Evolutionary conservation across 2,888 invertebrate genomes (phyloP), one percentile per base, ranked within the genome.

Genomic region (Phragmatobia fuliginosa): DNA sequence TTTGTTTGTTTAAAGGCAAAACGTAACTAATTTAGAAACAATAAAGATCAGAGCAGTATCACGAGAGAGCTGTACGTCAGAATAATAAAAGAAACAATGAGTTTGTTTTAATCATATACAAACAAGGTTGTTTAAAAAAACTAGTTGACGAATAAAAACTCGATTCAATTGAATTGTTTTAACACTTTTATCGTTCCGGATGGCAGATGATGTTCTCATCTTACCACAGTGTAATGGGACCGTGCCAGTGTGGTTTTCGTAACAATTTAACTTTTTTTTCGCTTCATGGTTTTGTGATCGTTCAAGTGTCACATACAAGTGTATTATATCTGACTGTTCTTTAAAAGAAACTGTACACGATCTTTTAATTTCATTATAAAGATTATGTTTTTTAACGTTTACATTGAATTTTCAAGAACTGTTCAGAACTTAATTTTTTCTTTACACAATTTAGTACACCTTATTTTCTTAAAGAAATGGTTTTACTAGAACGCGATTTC

Each of bases 211-310:
- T 72, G 76, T 75, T 81, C 85, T 85, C 76, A 80, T 82, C 83
- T 90, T 88, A 83, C 87, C 81, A 79, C 84, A 83, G 83, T 74
- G 81, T 75, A 84, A 86, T 85, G 80, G 83, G 80, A 86, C 78
- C 77, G 79, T 73, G 78, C 82, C 77, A 88, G 83, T 88, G 88
- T 86, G 83, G 77, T 83, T 83, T 85, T 86, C 80, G 82, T 82
- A 84, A 87, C 84, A 85, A 75, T 83, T 80, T 71, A 77, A 77
- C 82, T 80, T 83, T 82, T 79, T 84, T 77, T 79, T 80, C 41
- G 84, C 83, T 87, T 85, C 64, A 69, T 56, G 52, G 7, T 28
- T 84, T 76, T 73, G 79, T 73, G 73, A 74, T 71, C 67, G 60
- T 45, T 70, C 67, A 63, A 58, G 68, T 74, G 59, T 74, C 67